phyloP scores from a whole-genome alignment of 2,888 invertebrate genomes.

The Lagria hirta region DNA sequence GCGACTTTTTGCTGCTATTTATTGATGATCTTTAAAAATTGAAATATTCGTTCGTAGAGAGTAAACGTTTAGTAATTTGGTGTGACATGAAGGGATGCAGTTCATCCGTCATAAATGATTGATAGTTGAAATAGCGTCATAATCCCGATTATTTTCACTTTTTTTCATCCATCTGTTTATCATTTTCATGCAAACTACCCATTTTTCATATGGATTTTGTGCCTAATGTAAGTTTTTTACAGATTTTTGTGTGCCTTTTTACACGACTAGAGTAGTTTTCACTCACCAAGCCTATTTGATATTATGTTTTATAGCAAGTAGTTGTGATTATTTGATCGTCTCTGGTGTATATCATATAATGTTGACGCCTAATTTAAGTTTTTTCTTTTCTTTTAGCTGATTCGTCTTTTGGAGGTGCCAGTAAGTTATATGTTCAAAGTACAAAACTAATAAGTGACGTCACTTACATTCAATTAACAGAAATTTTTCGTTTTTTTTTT shows the following conservation, averaged over 20 bases:
- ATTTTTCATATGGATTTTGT: conserved; percentile 43
- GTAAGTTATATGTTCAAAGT: conserved; percentile 55
- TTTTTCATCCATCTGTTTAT: conserved; percentile 30
- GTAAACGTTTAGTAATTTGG: too few species aligned
- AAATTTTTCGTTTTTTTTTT: conserved; percentile 12
- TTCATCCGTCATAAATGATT: conserved; percentile 13
- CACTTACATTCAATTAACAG: conserved; percentile 8
- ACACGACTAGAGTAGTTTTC: conserved; percentile 41
- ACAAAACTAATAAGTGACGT: conserved; percentile 14
- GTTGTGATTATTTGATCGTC: conserved; percentile 1
- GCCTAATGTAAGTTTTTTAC: conserved; percentile 49
- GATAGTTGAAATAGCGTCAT: conserved; percentile 9
- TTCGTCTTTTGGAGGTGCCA: conserved; percentile 59
- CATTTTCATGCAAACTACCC: conserved; percentile 47
- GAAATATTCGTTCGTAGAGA: too few species aligned
- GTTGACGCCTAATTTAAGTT: conserved; percentile 6
- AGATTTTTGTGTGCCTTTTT: conserved; percentile 42
- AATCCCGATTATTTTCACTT: conserved; percentile 13
- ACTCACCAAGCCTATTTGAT: conserved; percentile 19
- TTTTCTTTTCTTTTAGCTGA: conserved; percentile 48
- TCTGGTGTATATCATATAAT: conserved; percentile 5
- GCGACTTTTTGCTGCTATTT: too few species aligned
- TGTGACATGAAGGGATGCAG: too few species aligned
- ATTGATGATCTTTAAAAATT: too few species aligned
- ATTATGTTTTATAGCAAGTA: conserved; percentile 15